Evolutionary conservation across 2,888 invertebrate species (phyloP), one percentile per base, ranked within the genome.

Genomic region (Melinopterus prodromus): DNA sequence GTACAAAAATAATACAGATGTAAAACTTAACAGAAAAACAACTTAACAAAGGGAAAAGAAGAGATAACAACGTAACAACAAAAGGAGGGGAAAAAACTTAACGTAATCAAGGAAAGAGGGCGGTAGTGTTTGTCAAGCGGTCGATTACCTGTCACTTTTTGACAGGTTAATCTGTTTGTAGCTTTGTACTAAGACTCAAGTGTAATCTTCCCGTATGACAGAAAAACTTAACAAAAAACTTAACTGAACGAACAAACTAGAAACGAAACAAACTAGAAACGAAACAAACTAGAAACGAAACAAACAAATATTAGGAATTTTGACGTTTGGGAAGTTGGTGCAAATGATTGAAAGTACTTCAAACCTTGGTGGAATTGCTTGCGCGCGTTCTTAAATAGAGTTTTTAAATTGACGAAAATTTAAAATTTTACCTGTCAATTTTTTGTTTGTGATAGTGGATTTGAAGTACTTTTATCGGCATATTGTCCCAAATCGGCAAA

Each of bases 141-240:
- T 69, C 16, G 71, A 71, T 71, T 74, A 26, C 35, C 74, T 26
- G n/a, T 74, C 37, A 36, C 36, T 36, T 74, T n/a, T 74, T 26
- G 36, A 74, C 6, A 7, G 26, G 74, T 74, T 71, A 71, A 71
- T 15, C 26, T 26, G 9, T 35, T 74, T 35, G 6, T 36, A n/a
- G 26, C 35, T n/a, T 74, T 74, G 74, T 74, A 74, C 74, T 74
- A n/a, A 36, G 36, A 53, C 5, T 74, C 74, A 74, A 74, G 74
- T 74, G 74, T 36, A 74, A 74, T 36, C 26, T 71, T 16, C 7
- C 26, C 26, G 15, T 71, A 16, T 6, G 35, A 53, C 26, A 53
- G 12, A 53, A 53, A 53, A 53, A 2, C 36, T n/a, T 36, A 15
- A 16, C 6, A 71, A 15, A n/a, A 36, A 35, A n/a, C 37, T 74